Evolutionary conservation across 2,797 vertebrate species (phyloP).

Genomic region (Anabacerthia variegaticeps): DNA sequence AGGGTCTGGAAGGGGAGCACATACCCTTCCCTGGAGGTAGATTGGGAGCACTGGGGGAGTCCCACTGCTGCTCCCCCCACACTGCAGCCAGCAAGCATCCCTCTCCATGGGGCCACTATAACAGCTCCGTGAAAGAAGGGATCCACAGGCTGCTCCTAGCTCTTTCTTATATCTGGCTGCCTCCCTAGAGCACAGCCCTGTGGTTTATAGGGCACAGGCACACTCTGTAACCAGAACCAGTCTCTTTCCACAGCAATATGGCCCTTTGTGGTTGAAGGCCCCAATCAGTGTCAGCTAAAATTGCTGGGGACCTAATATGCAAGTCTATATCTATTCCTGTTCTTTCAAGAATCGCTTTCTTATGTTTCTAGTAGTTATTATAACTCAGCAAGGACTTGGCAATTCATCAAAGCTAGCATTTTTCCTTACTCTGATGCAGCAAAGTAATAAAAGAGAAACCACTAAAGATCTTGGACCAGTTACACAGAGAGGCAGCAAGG

Average conservation of each 20-base stretch:
- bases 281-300: not conserved
- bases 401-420: slow-evolving; percentile 20
- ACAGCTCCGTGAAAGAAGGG: not conserved
- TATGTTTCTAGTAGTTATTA: slow-evolving; percentile 24
- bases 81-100: not conserved
- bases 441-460: not conserved
- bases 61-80: not conserved
- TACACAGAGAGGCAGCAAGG: not conserved
- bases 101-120: not conserved
- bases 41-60: not conserved
- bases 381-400: slow-evolving; percentile 12
- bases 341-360: slow-evolving; percentile 3
- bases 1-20: not conserved
- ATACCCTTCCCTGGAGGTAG: not conserved
- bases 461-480: not conserved
- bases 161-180: not conserved
- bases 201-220: not conserved
- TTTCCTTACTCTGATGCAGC: slow-evolving; percentile 11
- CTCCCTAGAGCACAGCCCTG: not conserved
- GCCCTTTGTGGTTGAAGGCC: not conserved
- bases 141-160: not conserved
- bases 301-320: not conserved
- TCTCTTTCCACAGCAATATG: not conserved
- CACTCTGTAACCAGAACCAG: not conserved
- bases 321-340: not conserved